phyloP scores from a whole-genome alignment of 2,113 vertebrate species.

The Indicator indicator region DNA sequence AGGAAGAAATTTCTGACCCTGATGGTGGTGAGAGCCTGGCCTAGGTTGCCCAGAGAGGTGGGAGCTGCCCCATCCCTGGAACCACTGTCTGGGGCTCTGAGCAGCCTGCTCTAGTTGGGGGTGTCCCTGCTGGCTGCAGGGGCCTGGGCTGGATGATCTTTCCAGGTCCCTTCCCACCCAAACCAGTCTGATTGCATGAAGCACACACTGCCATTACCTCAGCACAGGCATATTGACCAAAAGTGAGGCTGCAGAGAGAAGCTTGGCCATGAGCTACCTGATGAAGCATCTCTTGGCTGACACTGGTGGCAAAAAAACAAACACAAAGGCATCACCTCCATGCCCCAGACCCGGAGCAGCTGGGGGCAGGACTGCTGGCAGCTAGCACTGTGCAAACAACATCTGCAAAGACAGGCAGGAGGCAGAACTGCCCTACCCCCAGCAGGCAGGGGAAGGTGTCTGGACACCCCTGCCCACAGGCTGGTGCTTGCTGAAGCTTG shows the following conservation, averaged over 20 bases:
- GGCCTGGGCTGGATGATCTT: too few relatives aligned
- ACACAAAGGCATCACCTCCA: not conserved
- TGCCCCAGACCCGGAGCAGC: not conserved
- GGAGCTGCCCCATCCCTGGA: not conserved
- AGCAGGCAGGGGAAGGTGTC: fast-evolving
- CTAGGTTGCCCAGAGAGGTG: not conserved
- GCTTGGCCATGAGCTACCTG: not conserved
- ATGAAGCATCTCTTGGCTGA: constrained; percentile 2
- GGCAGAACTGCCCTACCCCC: not conserved
- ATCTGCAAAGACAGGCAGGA: not conserved
- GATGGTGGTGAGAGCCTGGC: not conserved
- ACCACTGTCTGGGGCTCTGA: not conserved
- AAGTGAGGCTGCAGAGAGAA: constrained; percentile 35
- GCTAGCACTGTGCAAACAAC: not conserved
- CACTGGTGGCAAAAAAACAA: not conserved
- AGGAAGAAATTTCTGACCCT: not conserved
- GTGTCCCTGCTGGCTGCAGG: too few relatives aligned
- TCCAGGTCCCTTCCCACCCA: not conserved
- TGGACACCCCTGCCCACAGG: not conserved
- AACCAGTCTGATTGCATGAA: not conserved
- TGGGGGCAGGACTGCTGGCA: not conserved
- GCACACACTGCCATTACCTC: not conserved
- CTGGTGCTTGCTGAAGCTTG: not conserved
- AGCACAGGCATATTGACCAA: constrained; percentile 22
- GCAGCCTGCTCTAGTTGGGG: not conserved